Percentiles rank a stretch among this genome's conserved stretches.
These are phyloP conservation scores for Stercorarius parasiticus DNA, from an alignment of 2,113 vertebrate species.

Conservation along the genomic window DNA sequence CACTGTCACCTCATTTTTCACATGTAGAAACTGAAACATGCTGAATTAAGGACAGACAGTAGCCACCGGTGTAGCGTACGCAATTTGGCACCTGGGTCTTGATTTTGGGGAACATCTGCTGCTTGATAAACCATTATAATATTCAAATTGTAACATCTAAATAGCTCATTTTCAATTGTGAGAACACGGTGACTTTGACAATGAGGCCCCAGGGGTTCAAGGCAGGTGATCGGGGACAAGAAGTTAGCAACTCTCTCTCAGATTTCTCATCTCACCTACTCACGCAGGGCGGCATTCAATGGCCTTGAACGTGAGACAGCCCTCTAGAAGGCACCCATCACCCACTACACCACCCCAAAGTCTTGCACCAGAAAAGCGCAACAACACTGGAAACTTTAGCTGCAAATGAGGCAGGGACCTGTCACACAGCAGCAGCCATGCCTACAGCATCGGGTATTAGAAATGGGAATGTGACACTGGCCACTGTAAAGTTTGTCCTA, in stretches of 20 bases:
- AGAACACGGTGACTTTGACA: neutral
- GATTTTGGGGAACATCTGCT: neutral
- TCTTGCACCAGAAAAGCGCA: neutral
- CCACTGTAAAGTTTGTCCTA: neutral
- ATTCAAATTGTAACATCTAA: neutral
- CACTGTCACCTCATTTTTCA: neutral
- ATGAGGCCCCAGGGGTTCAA: neutral
- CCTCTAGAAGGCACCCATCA: neutral
- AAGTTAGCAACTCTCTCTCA: neutral
- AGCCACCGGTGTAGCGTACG: fast-evolving
- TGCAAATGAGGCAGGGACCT: neutral
- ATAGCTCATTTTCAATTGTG: neutral
- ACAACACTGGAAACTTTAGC: neutral
- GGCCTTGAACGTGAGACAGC: neutral
- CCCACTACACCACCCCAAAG: neutral
- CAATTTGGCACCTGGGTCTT: neutral
- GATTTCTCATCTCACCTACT: neutral
- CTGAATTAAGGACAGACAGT: neutral
- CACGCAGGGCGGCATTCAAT: fast-evolving
- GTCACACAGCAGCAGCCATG: neutral
- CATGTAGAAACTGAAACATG: neutral
- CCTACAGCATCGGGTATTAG: neutral
- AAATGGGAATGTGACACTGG: neutral
- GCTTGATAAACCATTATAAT: neutral
- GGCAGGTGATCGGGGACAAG: neutral